Conservation (phyloP, 2,888 invertebrate genomes). For the Arctia plantaginis region DNA sequence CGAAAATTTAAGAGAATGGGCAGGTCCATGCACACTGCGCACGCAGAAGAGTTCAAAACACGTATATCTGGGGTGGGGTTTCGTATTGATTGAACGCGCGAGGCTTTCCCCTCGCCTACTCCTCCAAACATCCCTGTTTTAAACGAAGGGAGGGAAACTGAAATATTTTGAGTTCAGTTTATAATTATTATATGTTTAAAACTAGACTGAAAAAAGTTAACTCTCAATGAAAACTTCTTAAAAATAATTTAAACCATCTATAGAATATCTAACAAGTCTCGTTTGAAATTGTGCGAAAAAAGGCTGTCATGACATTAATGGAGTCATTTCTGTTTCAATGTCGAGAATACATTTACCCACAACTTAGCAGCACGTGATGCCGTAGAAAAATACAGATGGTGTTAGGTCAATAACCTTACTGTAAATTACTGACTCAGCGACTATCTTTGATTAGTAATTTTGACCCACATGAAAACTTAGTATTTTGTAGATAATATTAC, state of each 20-base stretch:
- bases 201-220: slow-evolving; percentile 1
- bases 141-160: slow-evolving; percentile 64
- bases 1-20: slow-evolving; percentile 60
- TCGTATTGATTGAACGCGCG: slow-evolving; percentile 78
- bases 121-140: slow-evolving; percentile 59
- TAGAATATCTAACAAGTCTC: neutral
- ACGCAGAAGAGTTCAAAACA: slow-evolving; percentile 60
- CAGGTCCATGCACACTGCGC: slow-evolving; percentile 61
- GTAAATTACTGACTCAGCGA: slow-evolving; percentile 59
- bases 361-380: slow-evolving; percentile 35
- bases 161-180: slow-evolving; percentile 51
- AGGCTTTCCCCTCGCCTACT: slow-evolving; percentile 61
- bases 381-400: slow-evolving; percentile 53
- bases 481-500: neutral
- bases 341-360: slow-evolving; percentile 3
- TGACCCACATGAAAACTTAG: slow-evolving; percentile 5
- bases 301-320: neutral
- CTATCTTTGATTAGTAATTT: slow-evolving; percentile 52
- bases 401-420: slow-evolving; percentile 54
- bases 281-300: neutral
- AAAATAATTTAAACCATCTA: neutral
- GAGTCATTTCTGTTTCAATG: slow-evolving; percentile 5
- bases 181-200: neutral
- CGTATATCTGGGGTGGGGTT: slow-evolving; percentile 64
- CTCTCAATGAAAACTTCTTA: neutral